Base-by-base conservation (phyloP, 2,888 invertebrate species). In the Epinotia bilunana region DNA sequence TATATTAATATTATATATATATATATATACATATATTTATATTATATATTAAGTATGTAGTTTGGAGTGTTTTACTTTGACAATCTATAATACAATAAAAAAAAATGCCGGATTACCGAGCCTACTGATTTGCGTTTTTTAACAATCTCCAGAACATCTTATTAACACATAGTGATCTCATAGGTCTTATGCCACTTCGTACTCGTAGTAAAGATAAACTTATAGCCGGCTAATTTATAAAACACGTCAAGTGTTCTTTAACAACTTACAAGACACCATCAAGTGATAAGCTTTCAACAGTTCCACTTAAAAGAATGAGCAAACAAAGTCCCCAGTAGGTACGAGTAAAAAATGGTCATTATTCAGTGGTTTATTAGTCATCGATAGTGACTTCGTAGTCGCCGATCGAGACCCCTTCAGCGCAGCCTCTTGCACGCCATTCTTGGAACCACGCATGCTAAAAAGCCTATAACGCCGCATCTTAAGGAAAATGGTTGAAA, bases 401-500 rank as follows among this genome's bases (percentile, higher is more conserved):
- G 18, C 46, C 61, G 53, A 55, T 60, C 39, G 43, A 58, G 60
- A 61, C 57, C 64, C 18, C 57, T 69, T 58, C n/a, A 68, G 71
- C 7, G 20, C 60, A 61, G 70, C 43, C 58, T 55, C 46, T 49
- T 11, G 57, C 53, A 16, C 20, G 23, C 16, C 33, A 53, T 86
- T 87, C 86, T 82, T 53, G 82, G 84, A 86, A 86, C 62, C 63
- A 70, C 77, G 73, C 76, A 55, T 72, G 76, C 64, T 79, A 80
- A 81, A 80, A 78, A 75, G 77, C 79, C 82, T 78, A 83, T 80
- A 79, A 79, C 61, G n/a, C 79, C 72, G 78, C 83, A 80, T 78
- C 78, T 77, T 83, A 87, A 86, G 88, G 88, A 88, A 88, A 88
- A 85, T 79, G 67, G 28, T 46, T 63, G 5, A 69, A 82, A 83